Conservation (phyloP, 2,797 vertebrate species). For the Avahi laniger region DNA sequence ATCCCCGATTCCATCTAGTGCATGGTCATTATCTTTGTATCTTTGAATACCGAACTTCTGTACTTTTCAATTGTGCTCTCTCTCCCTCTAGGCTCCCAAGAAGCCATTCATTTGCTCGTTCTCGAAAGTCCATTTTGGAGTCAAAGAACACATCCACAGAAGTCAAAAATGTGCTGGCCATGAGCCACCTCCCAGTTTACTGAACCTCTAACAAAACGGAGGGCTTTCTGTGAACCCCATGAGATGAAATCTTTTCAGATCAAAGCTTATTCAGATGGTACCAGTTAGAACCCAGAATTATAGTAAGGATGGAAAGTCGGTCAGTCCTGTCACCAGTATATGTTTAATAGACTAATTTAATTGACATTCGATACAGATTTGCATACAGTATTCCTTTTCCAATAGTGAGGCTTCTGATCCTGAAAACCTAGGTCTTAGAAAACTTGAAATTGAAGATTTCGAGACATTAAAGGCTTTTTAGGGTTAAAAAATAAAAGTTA, state of each 20-base stretch:
- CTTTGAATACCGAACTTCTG: background rate
- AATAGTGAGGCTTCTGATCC: background rate
- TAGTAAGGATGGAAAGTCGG: background rate
- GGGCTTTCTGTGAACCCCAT: background rate
- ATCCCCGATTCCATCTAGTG: background rate
- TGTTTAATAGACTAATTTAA: background rate
- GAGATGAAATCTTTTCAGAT: background rate
- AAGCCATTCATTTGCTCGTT: background rate
- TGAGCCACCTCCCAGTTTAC: background rate
- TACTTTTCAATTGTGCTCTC: background rate
- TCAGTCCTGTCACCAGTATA: background rate
- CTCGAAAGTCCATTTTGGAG: conserved; percentile 15
- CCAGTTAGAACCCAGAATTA: background rate
- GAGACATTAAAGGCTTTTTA: background rate
- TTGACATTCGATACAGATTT: conserved; percentile 9
- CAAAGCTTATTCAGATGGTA: background rate
- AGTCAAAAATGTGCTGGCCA: background rate
- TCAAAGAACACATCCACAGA: background rate
- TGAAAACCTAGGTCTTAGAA: background rate
- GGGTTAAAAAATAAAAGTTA: background rate
- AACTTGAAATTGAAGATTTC: background rate
- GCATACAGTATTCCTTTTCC: background rate
- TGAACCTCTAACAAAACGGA: background rate
- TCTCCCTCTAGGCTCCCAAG: background rate
- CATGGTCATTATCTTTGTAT: background rate